phyloP scores from a whole-genome alignment of 2,888 invertebrate genomes.

The Prenolepis imparis region DNA sequence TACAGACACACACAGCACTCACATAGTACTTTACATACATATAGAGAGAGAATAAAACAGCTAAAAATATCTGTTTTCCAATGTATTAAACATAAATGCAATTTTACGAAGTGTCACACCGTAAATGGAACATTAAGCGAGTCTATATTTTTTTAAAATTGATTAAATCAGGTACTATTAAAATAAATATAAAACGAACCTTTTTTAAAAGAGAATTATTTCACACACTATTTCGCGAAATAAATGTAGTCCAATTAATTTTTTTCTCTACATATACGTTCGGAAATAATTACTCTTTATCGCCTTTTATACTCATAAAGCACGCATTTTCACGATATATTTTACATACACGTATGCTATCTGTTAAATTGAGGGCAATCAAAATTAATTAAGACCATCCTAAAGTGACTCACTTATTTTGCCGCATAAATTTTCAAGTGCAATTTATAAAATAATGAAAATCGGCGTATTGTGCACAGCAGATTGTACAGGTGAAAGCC shows the following conservation, averaged over 20 bases:
- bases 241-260: background rate
- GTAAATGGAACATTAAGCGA: slow-evolving; percentile 18
- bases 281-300: slow-evolving; percentile 28
- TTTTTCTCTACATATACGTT: background rate
- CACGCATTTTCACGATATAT: background rate
- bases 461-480: background rate
- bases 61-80: slow-evolving; percentile 26
- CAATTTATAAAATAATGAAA: slow-evolving; percentile 24
- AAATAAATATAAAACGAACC: slow-evolving; percentile 43
- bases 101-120: slow-evolving; percentile 33
- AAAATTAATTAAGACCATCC: slow-evolving; percentile 28
- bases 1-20: background rate
- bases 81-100: slow-evolving; percentile 19
- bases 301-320: background rate
- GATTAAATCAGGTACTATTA: slow-evolving; percentile 38
- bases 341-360: background rate
- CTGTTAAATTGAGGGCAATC: slow-evolving; percentile 16
- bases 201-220: slow-evolving; percentile 42
- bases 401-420: slow-evolving; percentile 2
- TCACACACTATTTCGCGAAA: background rate
- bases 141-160: slow-evolving; percentile 35
- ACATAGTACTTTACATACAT: background rate
- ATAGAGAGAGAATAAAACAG: slow-evolving; percentile 6
- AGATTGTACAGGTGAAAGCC: background rate
- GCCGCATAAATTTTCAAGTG: slow-evolving; percentile 1